Evolutionary conservation across 2,797 vertebrate genomes (phyloP).

Genomic region (Enteromius thamalakanensis): DNA sequence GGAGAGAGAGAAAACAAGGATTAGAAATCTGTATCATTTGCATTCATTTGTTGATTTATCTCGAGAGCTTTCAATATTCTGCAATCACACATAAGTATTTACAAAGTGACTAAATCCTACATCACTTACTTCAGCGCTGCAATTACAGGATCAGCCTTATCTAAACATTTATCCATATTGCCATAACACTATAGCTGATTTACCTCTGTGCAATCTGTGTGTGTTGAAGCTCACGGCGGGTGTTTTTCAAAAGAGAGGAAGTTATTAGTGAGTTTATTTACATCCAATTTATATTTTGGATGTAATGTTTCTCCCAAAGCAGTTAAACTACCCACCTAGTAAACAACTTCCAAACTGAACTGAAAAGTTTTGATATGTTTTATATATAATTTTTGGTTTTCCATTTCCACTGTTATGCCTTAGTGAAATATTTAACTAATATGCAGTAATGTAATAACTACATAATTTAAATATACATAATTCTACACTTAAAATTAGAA

Average conservation of each 20-base stretch:
- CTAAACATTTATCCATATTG: slow-evolving; percentile 44
- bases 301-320: slow-evolving; percentile 4
- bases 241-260: neutral
- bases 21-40: slow-evolving; percentile 22
- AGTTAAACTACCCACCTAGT: neutral
- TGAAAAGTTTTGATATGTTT: neutral
- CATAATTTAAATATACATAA: neutral
- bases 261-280: neutral
- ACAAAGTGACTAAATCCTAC: slow-evolving; percentile 33
- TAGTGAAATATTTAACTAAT: neutral
- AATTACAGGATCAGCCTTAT: slow-evolving; percentile 24
- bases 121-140: slow-evolving; percentile 6
- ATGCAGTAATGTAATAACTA: neutral
- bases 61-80: slow-evolving; percentile 38
- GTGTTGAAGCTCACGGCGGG: neutral
- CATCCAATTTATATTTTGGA: neutral
- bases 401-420: neutral
- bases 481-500: no score
- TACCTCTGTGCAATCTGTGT: slow-evolving; percentile 7
- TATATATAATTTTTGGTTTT: neutral
- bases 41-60: slow-evolving; percentile 42
- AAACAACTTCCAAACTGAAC: neutral
- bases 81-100: slow-evolving; percentile 42
- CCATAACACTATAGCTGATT: slow-evolving; percentile 22
- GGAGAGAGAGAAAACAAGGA: neutral